These are phyloP conservation scores for Psammodynastes pulverulentus DNA, from an alignment of 2,113 vertebrate species.

Conservation along the genomic window DNA sequence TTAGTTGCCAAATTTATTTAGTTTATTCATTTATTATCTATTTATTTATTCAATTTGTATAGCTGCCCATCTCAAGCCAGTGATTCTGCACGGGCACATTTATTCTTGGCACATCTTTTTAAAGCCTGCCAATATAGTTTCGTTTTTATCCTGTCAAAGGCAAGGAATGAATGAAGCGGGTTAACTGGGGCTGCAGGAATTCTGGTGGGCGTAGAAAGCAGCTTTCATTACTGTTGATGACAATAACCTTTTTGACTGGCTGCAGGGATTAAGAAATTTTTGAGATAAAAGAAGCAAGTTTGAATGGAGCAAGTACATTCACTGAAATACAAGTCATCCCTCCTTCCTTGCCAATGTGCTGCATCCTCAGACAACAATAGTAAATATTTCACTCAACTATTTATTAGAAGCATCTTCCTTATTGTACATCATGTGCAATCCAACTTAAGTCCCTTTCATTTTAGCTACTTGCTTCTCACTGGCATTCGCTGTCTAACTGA, in stretches of 20 bases:
- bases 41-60: not conserved
- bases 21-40: not conserved
- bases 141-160: not conserved
- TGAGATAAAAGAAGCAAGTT: no score
- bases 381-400: not conserved
- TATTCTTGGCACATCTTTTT: not conserved
- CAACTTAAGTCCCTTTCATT: not conserved
- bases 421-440: not conserved
- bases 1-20: not conserved
- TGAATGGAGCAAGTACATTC: not conserved
- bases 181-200: no score
- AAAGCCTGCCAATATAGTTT: not conserved
- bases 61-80: not conserved
- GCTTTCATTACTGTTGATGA: no score
- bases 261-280: no score
- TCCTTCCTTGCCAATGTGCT: not conserved
- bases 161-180: not conserved
- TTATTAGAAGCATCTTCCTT: not conserved
- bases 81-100: not conserved
- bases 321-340: not conserved
- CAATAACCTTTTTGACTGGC: no score
- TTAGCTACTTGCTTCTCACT: not conserved
- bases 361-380: not conserved
- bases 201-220: no score
- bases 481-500: no score